A percentile compares a stretch with the other conserved stretches of the same genome.
These are phyloP conservation scores for Triplophysa siluroides DNA, from an alignment of 2,113 vertebrate species.

Conservation along the genomic window DNA sequence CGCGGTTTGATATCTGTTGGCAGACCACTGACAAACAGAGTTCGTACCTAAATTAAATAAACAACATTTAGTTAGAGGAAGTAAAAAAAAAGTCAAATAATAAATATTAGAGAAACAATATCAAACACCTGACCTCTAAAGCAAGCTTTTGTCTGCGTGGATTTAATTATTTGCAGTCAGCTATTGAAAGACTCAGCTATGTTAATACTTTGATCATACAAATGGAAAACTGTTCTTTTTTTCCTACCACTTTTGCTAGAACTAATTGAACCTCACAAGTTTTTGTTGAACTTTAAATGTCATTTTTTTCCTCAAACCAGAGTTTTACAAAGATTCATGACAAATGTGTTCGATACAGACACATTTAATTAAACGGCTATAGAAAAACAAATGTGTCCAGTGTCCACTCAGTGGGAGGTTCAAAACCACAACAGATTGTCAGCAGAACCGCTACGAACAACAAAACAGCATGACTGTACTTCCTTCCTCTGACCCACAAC, in stretches of 20 bases:
- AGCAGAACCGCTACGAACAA: conserved; percentile 67
- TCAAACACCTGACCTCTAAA: no score
- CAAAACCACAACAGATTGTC: conserved; percentile 67
- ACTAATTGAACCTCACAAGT: no score
- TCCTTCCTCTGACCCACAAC: conserved; percentile 71
- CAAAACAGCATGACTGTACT: conserved; percentile 68
- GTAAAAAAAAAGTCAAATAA: neutral
- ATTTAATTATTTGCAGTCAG: no score
- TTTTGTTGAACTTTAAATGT: no score
- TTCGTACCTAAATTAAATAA: conserved; percentile 74
- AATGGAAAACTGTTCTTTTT: neutral
- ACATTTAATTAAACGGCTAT: conserved; percentile 22
- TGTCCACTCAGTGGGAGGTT: conserved; percentile 65
- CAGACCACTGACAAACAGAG: conserved; percentile 95
- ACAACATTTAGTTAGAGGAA: neutral
- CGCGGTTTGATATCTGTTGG: conserved; percentile 97
- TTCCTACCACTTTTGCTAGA: neutral
- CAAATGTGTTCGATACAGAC: neutral
- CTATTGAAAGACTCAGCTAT: no score
- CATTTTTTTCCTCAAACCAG: neutral
- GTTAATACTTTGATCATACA: no score
- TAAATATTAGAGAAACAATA: neutral
- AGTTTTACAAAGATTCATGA: neutral
- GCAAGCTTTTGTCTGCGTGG: no score
- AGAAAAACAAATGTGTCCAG: conserved; percentile 61